Evolutionary conservation across 2,113 vertebrate species (phyloP), one percentile per base, ranked within the genome.

Genomic region (Leptocoma aspasia): DNA sequence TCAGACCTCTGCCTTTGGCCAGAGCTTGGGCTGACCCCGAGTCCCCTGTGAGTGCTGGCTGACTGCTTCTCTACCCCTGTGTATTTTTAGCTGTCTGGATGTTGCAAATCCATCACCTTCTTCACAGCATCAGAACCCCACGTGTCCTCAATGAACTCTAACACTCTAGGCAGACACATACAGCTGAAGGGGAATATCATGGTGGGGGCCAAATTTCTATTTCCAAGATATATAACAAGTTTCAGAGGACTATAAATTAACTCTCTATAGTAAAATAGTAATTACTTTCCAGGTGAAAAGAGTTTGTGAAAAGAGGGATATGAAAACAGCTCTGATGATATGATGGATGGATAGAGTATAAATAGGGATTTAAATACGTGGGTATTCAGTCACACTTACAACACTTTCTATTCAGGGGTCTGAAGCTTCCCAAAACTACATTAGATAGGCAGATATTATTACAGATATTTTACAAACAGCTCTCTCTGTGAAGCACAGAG

Each of bases 1-100:
- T 75, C 86, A 96, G 84, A 83, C 42, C 80, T 50, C 39, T 39
- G 75, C 65, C 57, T 93, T 66, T 92, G 89, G 70, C 82, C 75
- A 52, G 82, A 76, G 75, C 44, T 33, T 82, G 57, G 49, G 59
- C 53, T 93, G 82, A 87, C 70, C 41, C 72, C 2, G 19, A 44
- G 75, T 91, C 22, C 15, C 11, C 82, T 80, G 53, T 1, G 3
- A 88, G 37, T 4, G 4, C 10, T 94, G 91, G 78, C 65, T 93
- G 84, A 64, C 90, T 94, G 78, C 41, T 94, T 45, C 79, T 44
- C 75, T 76, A 90, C 26, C 57, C 70, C 64, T 4, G 9, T 39
- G 59, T 90, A 88, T 86, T 94, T 95, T 90, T 92, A 94, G 85
- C 85, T 83, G 70, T 78, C 61, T 71, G 82, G 87, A 87, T 92